Evolutionary conservation across 2,797 vertebrate species (phyloP), one percentile per base, ranked within the genome.

Genomic region (Cyprinella venusta): DNA sequence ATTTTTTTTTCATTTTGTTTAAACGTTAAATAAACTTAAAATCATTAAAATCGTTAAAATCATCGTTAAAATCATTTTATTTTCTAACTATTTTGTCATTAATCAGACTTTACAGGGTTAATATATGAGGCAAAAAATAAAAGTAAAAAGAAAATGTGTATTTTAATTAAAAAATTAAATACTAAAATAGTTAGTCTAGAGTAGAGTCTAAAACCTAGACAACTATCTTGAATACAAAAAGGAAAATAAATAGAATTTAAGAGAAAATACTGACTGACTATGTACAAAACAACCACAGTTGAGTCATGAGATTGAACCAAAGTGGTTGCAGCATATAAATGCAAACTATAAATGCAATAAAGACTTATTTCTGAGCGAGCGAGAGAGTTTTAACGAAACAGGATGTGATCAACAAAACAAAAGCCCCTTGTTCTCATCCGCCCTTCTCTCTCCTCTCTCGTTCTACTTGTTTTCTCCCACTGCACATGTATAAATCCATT

Each of bases 351-450:
- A 16, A 63, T 63, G 24, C 26, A 63, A 8, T 48, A 48, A 71
- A 71, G 16, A 26, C n/a, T 59, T 45, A 16, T 63, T 42, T 21
- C 61, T n/a, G 83, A 13, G 71, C 21, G 80, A 52, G 69, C n/a
- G 50, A 33, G 68, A 52, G 56, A 7, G 56, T 61, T 54, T 72
- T n/a, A 76, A 38, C 4, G n/a, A 72, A 68, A 68, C 15, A 68
- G 64, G 59, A 48, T 10, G 68, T 76, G 33, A 68, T 70, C 78
- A 52, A 18, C 18, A 33, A 12, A 38, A 67, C 45, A 84, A 68
- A 79, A 50, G 59, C 36, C 65, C 6, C 71, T 13, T 67, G 24
- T 74, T 33, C 30, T 64, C 48, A 36, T 36, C 36, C 5, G 45
- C 26, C 42, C 54, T 45, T 19, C 19, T 79, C 13, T 15, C 16